Conservation (phyloP, 2,888 invertebrate species). For the Drosophila villosipedis region DNA sequence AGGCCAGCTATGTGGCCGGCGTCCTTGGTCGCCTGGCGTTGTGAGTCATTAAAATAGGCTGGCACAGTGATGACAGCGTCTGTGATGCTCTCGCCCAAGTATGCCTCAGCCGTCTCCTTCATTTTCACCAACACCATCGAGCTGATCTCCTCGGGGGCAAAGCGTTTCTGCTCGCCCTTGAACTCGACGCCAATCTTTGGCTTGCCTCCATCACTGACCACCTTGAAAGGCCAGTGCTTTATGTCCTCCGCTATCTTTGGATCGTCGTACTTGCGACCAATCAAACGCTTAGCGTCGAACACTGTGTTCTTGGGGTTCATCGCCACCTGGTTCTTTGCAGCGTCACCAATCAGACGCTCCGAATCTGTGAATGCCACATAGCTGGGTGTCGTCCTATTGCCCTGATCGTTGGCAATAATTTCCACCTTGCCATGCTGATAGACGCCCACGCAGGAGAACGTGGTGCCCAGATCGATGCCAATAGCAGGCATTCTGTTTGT, state of each 20-base stretch:
- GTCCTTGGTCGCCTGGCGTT: conserved; percentile 34
- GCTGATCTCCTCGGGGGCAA: conserved; percentile 95
- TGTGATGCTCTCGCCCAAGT: conserved; percentile 93
- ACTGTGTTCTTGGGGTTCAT: conserved; percentile 96
- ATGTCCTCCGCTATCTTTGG: conserved; percentile 95
- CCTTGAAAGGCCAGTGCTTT: conserved; percentile 97
- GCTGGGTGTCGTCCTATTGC: conserved; percentile 86
- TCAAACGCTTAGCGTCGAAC: conserved; percentile 97
- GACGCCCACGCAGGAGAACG: conserved; percentile 93
- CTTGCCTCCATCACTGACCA: conserved; percentile 91
- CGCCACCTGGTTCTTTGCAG: conserved; percentile 93
- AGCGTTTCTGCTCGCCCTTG: conserved; percentile 94
- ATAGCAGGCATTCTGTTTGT: conserved; percentile 86
- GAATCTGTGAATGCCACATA: conserved; percentile 93
- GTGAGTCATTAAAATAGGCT: conserved; percentile 86
- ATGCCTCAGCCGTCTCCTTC: conserved; percentile 96
- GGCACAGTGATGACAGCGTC: conserved; percentile 94
- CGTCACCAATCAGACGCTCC: conserved; percentile 89
- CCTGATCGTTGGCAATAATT: conserved; percentile 93
- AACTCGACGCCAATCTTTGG: conserved; percentile 93
- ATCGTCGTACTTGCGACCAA: conserved; percentile 96
- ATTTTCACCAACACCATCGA: conserved; percentile 97
- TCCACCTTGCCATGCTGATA: conserved; percentile 94
- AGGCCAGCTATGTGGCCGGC: conserved; percentile 35
- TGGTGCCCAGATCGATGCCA: conserved; percentile 86